Base-by-base conservation (phyloP, 2,113 vertebrate genomes). In the Peucedramus taeniatus region DNA sequence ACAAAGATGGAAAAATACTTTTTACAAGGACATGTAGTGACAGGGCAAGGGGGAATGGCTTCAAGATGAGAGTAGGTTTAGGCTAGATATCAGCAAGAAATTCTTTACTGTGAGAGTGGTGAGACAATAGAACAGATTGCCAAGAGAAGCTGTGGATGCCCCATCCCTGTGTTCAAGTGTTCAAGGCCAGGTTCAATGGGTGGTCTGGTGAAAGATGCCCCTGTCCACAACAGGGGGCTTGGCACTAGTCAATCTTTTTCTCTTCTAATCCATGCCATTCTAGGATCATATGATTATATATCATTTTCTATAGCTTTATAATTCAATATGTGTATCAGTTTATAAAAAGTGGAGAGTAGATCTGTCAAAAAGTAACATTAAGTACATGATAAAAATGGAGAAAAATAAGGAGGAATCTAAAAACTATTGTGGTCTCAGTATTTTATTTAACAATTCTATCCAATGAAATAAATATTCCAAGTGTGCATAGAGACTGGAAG, bases 21-120 rank as follows among this genome's bases (percentile, higher is more conserved):
- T 71, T 44, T 19, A 18, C 27, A 57, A 37, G 15, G 4, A 6
- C 12, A 19, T 0, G 0, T 13, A 65, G 31, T 28, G 15, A 65
- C 22, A 42, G 23, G 27, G 23, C 14, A 37, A 56, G 10, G 21
- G 9, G 15, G 2, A 74, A 59, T 13, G 18, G 59, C 22, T 81
- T 65, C 44, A 65, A 49, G 72, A 80, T 23, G 11, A 57, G 5
- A 18, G 15, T 44, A 3, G 6, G 4, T 50, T 74, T 20, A 44
- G 12, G 31, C 28, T 20, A 44, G 10, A 57, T 33, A 28, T 13
- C 20, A 44, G 22, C 22, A 65, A 28, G 5, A 65, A 44, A 50
- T 44, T 72, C 18, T 57, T 44, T 37, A 24, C 22, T 37, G 10
- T 50, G 3, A 37, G 42, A 5, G 12, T 37, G 10, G 4, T 23